Conservation (phyloP, 2,888 invertebrate species). For the Nomada flava region DNA sequence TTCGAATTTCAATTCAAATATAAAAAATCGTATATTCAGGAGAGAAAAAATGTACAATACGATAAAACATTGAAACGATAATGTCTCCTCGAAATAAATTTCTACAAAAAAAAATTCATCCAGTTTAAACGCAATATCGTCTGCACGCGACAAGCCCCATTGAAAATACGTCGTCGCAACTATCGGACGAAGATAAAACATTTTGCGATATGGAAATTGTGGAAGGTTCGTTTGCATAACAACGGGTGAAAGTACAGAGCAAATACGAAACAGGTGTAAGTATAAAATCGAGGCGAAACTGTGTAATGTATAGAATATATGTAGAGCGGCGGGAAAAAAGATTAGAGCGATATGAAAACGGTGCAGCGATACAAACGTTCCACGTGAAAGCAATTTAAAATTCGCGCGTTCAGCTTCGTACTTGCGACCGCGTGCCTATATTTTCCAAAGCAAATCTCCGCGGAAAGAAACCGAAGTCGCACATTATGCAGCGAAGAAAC, state of each 20-base stretch:
- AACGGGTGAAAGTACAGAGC: not conserved
- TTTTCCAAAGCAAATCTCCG: too few species aligned
- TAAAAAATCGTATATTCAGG: too few species aligned
- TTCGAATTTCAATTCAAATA: too few species aligned
- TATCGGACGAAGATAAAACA: slow-evolving; percentile 5
- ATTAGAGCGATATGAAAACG: not conserved
- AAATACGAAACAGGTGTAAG: slow-evolving; percentile 1
- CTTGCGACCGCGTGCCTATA: not conserved
- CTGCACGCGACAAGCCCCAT: not conserved
- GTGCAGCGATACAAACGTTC: too few species aligned
- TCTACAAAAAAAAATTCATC: not conserved
- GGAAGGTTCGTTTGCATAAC: not conserved
- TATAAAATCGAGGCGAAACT: not conserved
- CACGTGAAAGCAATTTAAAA: not conserved
- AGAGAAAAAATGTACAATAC: too few species aligned
- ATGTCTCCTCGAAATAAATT: not conserved
- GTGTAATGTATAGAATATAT: not conserved
- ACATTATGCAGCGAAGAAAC: too few species aligned
- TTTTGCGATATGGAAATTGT: slow-evolving; percentile 10
- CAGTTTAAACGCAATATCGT: not conserved
- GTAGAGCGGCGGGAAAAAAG: not conserved
- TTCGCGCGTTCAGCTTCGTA: not conserved
- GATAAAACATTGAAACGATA: too few species aligned
- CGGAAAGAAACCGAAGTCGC: too few species aligned
- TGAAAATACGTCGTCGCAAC: not conserved